Evolutionary conservation across 2,797 vertebrate genomes (phyloP).

Genomic region (Nothura maculosa): DNA sequence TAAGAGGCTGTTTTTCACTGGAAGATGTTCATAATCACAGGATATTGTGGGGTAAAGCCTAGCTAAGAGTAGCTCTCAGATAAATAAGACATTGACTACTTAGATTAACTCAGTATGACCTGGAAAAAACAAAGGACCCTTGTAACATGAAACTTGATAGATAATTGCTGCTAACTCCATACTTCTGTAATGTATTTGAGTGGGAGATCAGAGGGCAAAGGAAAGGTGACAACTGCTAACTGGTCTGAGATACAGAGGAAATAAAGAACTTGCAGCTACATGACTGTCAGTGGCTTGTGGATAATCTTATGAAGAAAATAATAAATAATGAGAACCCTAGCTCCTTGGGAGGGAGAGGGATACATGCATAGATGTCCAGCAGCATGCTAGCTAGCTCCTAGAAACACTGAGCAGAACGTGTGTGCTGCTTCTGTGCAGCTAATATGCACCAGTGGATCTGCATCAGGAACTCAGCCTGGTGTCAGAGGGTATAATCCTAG

Average conservation of each 20-base stretch:
- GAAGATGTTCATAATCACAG: not conserved
- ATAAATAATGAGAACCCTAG: not conserved
- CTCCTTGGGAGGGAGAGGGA: not conserved
- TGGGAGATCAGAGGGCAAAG: not conserved
- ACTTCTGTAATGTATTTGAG: not conserved
- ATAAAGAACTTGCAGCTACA: too few relatives aligned
- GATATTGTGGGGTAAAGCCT: rapidly evolving
- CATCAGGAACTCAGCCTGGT: not conserved
- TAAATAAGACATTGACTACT: not conserved
- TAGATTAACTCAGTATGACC: not conserved
- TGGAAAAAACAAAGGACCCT: not conserved
- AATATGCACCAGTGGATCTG: too few relatives aligned
- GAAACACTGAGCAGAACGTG: not conserved
- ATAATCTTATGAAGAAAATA: not conserved
- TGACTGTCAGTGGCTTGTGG: not conserved
- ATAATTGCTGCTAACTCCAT: not conserved
- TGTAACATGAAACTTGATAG: not conserved
- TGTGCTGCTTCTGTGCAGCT: not conserved
- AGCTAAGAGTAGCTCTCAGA: not conserved
- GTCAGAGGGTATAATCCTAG: not conserved
- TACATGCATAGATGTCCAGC: not conserved
- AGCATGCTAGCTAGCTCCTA: not conserved
- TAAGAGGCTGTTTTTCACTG: not conserved
- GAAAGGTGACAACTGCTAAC: not conserved
- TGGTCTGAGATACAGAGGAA: not conserved